Percentiles rank a stretch among this genome's conserved stretches.
Conservation (phyloP, 2,113 vertebrate genomes). For the Mormoops blainvillei region DNA sequence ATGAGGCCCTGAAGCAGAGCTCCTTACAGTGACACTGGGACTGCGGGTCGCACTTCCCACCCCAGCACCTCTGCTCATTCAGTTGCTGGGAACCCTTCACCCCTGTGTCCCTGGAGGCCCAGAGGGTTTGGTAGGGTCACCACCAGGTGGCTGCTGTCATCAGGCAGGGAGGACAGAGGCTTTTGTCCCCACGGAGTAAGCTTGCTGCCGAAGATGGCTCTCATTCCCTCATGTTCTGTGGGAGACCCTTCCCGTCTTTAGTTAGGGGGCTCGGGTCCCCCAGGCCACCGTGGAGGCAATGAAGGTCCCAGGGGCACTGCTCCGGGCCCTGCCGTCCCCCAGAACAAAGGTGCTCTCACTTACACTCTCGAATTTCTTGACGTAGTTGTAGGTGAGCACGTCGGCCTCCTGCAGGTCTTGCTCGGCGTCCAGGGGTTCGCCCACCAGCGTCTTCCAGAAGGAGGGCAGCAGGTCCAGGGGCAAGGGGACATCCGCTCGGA, state of each 20-base stretch:
- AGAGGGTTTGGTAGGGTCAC: neutral
- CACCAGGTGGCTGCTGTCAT: neutral
- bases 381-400: constrained; percentile 93
- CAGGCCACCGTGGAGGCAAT: accelerated
- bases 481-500: constrained; percentile 94
- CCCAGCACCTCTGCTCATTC: no score
- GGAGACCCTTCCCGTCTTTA: no score
- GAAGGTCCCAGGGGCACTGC: neutral
- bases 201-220: neutral
- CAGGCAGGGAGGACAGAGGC: neutral
- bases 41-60: neutral
- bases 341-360: neutral
- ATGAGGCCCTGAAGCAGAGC: neutral
- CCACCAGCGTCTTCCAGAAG: constrained; percentile 97
- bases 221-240: accelerated
- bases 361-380: constrained; percentile 96
- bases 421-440: constrained; percentile 88
- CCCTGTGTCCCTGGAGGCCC: no score
- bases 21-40: neutral
- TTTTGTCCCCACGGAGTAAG: neutral
- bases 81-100: neutral
- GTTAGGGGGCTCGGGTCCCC: neutral
- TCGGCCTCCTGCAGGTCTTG: constrained; percentile 95
- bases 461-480: constrained; percentile 94
- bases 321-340: accelerated